These are phyloP conservation scores for Paracanthobrama guichenoti DNA, from an alignment of 2,113 vertebrate species.

Conservation along the genomic window DNA sequence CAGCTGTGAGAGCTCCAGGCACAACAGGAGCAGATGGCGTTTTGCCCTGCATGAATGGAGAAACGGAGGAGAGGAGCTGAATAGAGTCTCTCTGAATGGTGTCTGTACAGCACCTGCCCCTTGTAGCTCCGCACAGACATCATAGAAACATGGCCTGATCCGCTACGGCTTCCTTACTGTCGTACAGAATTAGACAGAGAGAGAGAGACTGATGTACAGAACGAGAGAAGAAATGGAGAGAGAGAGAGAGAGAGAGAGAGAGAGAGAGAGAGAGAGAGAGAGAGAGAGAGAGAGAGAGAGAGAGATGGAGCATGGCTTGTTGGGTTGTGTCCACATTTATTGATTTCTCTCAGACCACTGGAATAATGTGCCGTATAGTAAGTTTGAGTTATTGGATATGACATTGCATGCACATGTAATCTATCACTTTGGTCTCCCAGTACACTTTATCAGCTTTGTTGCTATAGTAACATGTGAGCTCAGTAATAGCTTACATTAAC, in stretches of 20 bases:
- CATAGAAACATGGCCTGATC: conserved; percentile 84
- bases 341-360: conserved; percentile 90
- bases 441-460: conserved; percentile 84
- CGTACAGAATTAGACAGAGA: conserved; percentile 50
- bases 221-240: background rate
- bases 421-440: conserved; percentile 86
- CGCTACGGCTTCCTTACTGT: conserved; percentile 80
- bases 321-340: conserved; percentile 91
- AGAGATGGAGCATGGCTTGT: conserved; percentile 70
- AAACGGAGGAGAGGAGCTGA: conserved; percentile 95
- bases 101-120: conserved; percentile 99
- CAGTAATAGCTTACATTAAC: conserved; percentile 79
- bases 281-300: background rate
- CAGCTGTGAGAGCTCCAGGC: conserved; percentile 99
- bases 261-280: background rate
- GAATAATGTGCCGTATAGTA: conserved; percentile 90
- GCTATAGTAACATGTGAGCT: conserved; percentile 81
- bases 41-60: conserved; percentile 99
- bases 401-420: conserved; percentile 91
- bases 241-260: background rate
- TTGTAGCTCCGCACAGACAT: conserved; percentile 85
- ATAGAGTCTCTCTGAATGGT: conserved; percentile 99
- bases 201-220: conserved; percentile 61
- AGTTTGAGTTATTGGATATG: conserved; percentile 97
- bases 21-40: conserved; percentile 99